A percentile compares a stretch with the other conserved stretches of the same genome.
phyloP scores from a whole-genome alignment of 2,888 invertebrate genomes.

The Diarsia dahlii region DNA sequence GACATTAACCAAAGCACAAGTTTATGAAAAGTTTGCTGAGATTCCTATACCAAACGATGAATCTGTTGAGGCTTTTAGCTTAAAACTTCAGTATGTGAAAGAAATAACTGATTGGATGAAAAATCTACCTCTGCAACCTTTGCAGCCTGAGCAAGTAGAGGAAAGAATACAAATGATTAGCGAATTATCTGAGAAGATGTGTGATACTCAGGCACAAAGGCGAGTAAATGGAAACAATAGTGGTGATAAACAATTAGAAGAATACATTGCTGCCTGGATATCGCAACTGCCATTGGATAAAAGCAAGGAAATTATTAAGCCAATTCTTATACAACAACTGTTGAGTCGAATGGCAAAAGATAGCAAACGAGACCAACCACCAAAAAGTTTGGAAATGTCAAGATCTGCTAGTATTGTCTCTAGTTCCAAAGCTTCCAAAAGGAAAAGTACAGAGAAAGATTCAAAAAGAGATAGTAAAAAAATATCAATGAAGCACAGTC shows the following conservation, averaged over 20 bases:
- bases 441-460: background rate
- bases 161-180: conserved; percentile 71
- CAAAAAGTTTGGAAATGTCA: background rate
- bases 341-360: conserved; percentile 73
- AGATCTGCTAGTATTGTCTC: conserved; percentile 13
- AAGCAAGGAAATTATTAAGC: conserved; percentile 67
- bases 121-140: conserved; percentile 75
- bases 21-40: conserved; percentile 69
- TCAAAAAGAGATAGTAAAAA: background rate
- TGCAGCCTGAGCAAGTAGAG: conserved; percentile 61
- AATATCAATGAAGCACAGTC: background rate
- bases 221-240: conserved; percentile 51
- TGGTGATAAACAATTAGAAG: conserved; percentile 65
- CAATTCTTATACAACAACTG: conserved; percentile 74
- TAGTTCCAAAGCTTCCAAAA: background rate
- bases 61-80: conserved; percentile 68
- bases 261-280: conserved; percentile 76
- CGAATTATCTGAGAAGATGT: conserved; percentile 76
- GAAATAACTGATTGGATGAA: conserved; percentile 81
- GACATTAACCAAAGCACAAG: conserved; percentile 64
- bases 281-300: conserved; percentile 72
- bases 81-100: conserved; percentile 75
- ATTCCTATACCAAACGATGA: conserved; percentile 70
- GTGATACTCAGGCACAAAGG: conserved; percentile 64
- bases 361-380: conserved; percentile 40